Evolutionary conservation across 2,797 vertebrate species (phyloP).

Genomic region (Streptopelia turtur): DNA sequence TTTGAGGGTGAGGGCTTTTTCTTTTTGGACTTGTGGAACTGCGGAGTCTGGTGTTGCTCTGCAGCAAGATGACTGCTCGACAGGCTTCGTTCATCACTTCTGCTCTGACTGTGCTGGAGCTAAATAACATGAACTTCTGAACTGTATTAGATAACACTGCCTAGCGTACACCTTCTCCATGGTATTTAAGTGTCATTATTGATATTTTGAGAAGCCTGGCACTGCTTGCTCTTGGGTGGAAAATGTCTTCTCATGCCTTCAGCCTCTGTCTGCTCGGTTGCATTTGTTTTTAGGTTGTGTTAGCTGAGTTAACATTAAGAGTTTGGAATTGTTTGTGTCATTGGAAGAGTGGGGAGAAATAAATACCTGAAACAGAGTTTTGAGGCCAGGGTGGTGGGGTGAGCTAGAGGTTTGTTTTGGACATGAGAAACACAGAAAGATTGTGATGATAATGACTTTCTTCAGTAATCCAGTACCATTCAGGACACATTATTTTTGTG

Average conservation of each 20-base stretch:
- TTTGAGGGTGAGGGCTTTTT: background rate
- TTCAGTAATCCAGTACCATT: background rate
- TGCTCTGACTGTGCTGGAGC: background rate
- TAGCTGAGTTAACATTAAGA: background rate
- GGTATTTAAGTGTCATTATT: background rate
- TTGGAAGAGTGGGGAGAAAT: background rate
- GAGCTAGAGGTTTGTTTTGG: background rate
- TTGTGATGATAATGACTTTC: rapidly evolving
- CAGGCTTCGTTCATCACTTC: background rate
- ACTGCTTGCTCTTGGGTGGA: background rate
- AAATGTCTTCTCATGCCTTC: background rate
- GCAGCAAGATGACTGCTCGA: background rate
- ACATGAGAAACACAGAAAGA: background rate
- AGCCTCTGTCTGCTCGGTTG: rapidly evolving
- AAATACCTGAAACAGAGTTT: background rate
- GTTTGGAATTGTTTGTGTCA: background rate
- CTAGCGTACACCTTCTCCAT: background rate
- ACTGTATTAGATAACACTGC: background rate
- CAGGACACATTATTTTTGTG: background rate
- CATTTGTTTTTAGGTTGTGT: background rate
- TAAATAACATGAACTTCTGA: background rate
- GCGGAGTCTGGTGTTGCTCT: background rate
- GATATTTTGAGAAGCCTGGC: background rate
- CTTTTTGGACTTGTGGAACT: background rate
- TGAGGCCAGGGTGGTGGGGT: background rate